Evolutionary conservation across 1,140 invertebrate genomes (phyloP), one percentile per base, ranked within the genome.

Genomic region (Drosophila lowei): DNA sequence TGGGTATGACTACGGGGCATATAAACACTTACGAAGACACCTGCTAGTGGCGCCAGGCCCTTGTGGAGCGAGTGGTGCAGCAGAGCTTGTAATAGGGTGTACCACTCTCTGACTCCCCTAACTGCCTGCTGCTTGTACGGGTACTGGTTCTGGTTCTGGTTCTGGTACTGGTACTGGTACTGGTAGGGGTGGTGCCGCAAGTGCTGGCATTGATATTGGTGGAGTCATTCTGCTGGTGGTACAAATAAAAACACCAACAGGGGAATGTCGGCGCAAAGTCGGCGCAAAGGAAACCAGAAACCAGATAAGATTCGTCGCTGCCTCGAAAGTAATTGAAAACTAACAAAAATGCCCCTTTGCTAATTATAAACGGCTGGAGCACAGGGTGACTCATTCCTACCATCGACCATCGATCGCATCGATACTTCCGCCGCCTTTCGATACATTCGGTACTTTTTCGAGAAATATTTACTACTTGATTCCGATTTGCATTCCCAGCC

Each of bases 251-350:
- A 30, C 25, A 63, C 43, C 21, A 41, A 9, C 48, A 34, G 43
- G 57, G 30, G 57, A 65, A 65, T 62, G 71, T 73, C 65, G 77
- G 60, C 57, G 68, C 67, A 38, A 71, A 80, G 77, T 30, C 64
- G 62, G 61, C 54, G 63, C 65, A 77, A 71, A 80, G 77, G 81
- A 86, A 85, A 77, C 64, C 49, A 77, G 77, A 79, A 80, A 80
- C 73, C 61, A 85, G 81, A 85, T 85, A 85, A 85, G 81, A 85
- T 86, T 38, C 34, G 34, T 13, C 34, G 34, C 34, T 38, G 34
- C 11, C 34, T 38, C 11, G 11, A 38, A 38, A 38, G 34, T 38
- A 38, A 38, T 38, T 38, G 61, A 77, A 74, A 81, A 55, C 74
- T 80, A 86, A 86, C 86, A 77, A 80, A 70, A 85, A 77, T 70